Base-by-base conservation (phyloP, 2,797 vertebrate species). In the Sebastes kiyomatsui region DNA sequence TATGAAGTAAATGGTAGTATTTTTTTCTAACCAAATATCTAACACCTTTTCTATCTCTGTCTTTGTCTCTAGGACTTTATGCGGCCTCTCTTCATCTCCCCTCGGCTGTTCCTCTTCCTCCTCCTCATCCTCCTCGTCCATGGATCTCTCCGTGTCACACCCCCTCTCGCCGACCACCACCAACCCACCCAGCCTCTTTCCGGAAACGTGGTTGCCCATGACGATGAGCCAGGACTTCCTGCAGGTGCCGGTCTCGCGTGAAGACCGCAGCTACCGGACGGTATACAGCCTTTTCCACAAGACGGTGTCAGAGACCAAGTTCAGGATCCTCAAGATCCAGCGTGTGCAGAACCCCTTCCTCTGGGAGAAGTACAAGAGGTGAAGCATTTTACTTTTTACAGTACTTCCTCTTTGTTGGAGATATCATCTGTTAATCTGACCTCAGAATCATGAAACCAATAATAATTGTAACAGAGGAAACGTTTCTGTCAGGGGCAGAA, bases 281-380 rank as follows among this genome's bases (percentile, higher is more conserved):
- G 98, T 99, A 87, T 99, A 99, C 91, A 98, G 98, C 92, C 97
- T 99, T 91, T 99, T 99, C 94, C 98, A 99, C 96, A 99, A 99
- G 94, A 99, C 98, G 1, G 97, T 99, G 84, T 98, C 98, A 0
- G 98, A 99, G 94, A 99, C 98, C 93, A 99, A 99, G 94, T 99
- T 98, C 38, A 97, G 94, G 91, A 99, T 99, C 79, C 91, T 98
- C 86, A 99, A 99, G 93, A 99, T 99, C 91, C 92, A 97, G 81
- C 96, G 98, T 18, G 98, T 99, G 83, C 98, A 99, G 93, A 99
- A 99, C 91, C 97, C 98, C 64, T 99, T 99, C 92, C 97, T 99
- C 38, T 99, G 98, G 98, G 98, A 99, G 93, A 99, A 99, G 83
- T 99, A 99, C 74, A 99, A 99, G 94, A 97, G 98, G 98, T 99